Base-by-base conservation (phyloP, 2,113 vertebrate species). In the Brachyhypopomus occidentalis region DNA sequence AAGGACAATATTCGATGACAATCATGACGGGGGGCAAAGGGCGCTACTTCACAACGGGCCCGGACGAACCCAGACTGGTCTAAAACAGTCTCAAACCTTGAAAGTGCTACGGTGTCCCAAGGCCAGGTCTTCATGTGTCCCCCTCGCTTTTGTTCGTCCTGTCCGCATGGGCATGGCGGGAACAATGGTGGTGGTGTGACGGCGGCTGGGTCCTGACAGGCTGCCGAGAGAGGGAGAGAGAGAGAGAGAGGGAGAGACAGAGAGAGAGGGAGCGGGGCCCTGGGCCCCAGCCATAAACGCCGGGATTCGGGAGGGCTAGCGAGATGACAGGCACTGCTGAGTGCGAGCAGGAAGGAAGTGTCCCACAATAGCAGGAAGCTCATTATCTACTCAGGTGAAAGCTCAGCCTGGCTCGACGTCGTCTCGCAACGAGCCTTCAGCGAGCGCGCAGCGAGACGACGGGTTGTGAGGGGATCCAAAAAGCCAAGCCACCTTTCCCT, bases 281-380 rank as follows among this genome's bases (percentile, higher is more conserved):
- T 48, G 36, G 62, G 72, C 56, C 25, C 7, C 7, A 63, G 59
- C 52, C 36, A 73, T 63, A 60, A 70, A 78, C 22, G 45, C n/a
- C 5, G 11, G 34, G 73, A 75, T 52, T 25, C 55, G 8, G 58
- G 72, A 69, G 74, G 52, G 48, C 73, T 66, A 60, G 64, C 30
- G 83, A 70, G 75, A 84, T 30, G 78, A 85, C 78, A 60, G 66
- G 55, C 60, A 76, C 79, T 76, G 55, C 62, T 80, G 62, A 85
- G 78, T 69, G 72, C 48, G 71, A 70, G 72, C 84, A 86, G 80
- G 27, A 70, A 64, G 72, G 76, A 82, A 80, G 66, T 67, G 12
- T 84, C 64, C 56, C 69, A 86, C 81, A 85, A 84, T 85, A 64
- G 45, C 55, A 84, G 80, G 78, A 84, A 86, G 71, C 75, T 62